A percentile compares a stretch with the other conserved stretches of the same genome.
phyloP scores from a whole-genome alignment of 2,113 vertebrate genomes.

The Campylomormyrus numenius region DNA sequence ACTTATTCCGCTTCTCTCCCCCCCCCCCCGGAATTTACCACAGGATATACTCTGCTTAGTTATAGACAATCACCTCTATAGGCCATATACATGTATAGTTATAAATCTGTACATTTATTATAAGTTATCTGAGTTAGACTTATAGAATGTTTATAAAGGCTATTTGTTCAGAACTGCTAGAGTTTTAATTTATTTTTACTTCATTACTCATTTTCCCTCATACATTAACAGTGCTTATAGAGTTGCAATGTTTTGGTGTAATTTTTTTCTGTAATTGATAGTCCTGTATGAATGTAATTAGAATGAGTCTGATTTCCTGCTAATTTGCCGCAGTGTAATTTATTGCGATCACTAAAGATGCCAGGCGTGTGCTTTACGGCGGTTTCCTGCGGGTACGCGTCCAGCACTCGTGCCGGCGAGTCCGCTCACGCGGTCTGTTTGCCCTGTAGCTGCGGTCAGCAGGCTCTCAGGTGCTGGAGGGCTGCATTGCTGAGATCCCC shows the following conservation, averaged over 20 bases:
- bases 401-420: background rate
- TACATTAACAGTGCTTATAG: background rate
- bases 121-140: background rate
- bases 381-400: background rate
- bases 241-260: background rate
- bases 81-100: background rate
- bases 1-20: background rate
- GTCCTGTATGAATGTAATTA: background rate
- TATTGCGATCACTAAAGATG: background rate
- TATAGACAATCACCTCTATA: background rate
- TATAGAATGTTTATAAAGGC: background rate
- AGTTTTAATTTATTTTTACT: background rate
- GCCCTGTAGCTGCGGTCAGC: conserved; percentile 78
- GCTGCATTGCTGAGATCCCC: conserved; percentile 93
- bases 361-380: background rate
- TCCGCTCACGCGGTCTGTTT: conserved; percentile 4
- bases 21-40: background rate
- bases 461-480: conserved; percentile 91
- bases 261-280: background rate
- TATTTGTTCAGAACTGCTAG: background rate
- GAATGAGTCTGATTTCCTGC: background rate
- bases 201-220: background rate
- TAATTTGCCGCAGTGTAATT: background rate
- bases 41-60: background rate
- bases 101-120: background rate